Evolutionary conservation across 2,888 invertebrate species (phyloP), one percentile per base, ranked within the genome.

Genomic region (Cheilosia grossa): DNA sequence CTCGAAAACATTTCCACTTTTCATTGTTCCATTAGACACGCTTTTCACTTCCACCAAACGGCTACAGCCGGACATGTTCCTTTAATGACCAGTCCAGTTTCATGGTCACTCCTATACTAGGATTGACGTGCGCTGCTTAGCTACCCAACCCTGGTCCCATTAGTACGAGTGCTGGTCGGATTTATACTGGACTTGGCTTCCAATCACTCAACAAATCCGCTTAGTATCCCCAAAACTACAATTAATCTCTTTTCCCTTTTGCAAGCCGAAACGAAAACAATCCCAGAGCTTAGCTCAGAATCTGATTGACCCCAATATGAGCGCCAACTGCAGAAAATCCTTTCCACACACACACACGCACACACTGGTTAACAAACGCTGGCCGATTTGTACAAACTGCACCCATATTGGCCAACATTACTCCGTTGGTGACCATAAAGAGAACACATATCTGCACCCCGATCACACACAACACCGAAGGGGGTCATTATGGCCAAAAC

Each of bases 401-500:
- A 81, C 85, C 85, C 80, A 85, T 77, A 72, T 85, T 73, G 85
- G 81, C 80, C 72, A 77, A 77, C 83, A 69, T 30, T 69, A 51
- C 79, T 74, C 56, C 63, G 61, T 30, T 85, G 80, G 59, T 85
- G 80, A 81, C 85, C 85, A 85, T 85, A 85, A 77, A 81, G 37
- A 67, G 78, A 78, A 67, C 63, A 78, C 66, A 54, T 69, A 78
- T 82, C 77, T 73, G 80, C 61, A 67, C 70, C 72, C 75, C 70
- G 75, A 85, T 85, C 82, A 67, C 75, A 80, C 70, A 67, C 27
- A 17, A 74, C 83, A 75, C 74, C 83, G 63, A 85, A 81, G 66
- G 75, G 85, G 85, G 80, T 85, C 80, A 85, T 85, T 81, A 85
- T 63, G 70, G 58, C 72, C 83, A 75, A 85, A 81, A 85, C 81